A percentile compares a stretch with the other conserved stretches of the same genome.
Evolutionary conservation across 2,113 vertebrate genomes (phyloP).

Genomic region (Hippocampus mohnikei): DNA sequence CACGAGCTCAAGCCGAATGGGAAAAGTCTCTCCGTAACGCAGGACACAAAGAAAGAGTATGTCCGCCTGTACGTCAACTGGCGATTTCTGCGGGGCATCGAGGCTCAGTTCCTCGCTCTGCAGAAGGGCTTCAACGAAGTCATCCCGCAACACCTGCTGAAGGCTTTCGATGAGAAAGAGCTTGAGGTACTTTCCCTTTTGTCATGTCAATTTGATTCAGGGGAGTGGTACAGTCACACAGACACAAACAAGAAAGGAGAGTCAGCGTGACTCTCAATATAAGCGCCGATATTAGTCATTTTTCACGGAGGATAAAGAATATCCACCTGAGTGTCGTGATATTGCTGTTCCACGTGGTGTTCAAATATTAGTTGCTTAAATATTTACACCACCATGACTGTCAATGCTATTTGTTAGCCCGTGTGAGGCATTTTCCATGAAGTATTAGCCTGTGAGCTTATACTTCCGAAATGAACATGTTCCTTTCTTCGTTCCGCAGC

Average conservation of each 20-base stretch:
- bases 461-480: not conserved
- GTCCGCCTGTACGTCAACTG: constrained; percentile 98
- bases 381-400: too few relatives aligned
- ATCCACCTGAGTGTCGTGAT: too few relatives aligned
- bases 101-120: constrained; percentile 95
- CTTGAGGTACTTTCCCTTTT: constrained; percentile 78
- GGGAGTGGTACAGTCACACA: too few relatives aligned
- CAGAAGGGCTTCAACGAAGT: constrained; percentile 99
- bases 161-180: constrained; percentile 98
- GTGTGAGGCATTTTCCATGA: too few relatives aligned
- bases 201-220: not conserved
- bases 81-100: constrained; percentile 97
- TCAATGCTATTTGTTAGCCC: too few relatives aligned
- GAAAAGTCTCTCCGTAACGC: constrained; percentile 91
- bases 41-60: constrained; percentile 98
- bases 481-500: constrained; percentile 44
- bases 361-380: too few relatives aligned
- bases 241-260: too few relatives aligned
- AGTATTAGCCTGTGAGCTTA: not conserved
- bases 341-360: too few relatives aligned
- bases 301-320: too few relatives aligned
- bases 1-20: constrained; percentile 98
- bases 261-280: too few relatives aligned
- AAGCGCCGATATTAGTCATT: too few relatives aligned
- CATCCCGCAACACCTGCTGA: constrained; percentile 96